Percentiles rank a stretch among this genome's conserved stretches.
Conservation (phyloP, 2,113 vertebrate species). For the Scartelaos histophorus region DNA sequence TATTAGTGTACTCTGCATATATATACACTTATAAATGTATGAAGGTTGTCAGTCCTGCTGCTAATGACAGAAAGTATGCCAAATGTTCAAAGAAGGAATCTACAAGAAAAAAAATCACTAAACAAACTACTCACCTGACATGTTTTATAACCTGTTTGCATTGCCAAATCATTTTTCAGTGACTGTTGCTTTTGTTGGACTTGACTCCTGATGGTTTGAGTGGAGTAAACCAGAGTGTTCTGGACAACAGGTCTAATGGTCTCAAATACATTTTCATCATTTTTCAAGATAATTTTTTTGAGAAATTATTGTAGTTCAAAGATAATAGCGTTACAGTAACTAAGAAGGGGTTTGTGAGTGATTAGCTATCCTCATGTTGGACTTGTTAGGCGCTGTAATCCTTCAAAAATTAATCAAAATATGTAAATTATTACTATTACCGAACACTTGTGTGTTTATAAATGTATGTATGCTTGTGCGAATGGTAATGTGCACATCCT, state of each 20-base stretch:
- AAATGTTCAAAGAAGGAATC: conserved; percentile 52
- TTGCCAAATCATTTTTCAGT: conserved; percentile 68
- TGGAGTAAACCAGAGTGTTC: conserved; percentile 28
- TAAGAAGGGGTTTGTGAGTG: conserved; percentile 29
- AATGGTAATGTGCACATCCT: conserved; percentile 54
- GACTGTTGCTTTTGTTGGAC: conserved; percentile 45
- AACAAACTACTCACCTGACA: conserved; percentile 41
- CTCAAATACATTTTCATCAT: conserved; percentile 40
- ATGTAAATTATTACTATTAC: conserved; percentile 70
- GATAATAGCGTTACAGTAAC: conserved; percentile 20
- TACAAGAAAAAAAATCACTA: conserved; percentile 46
- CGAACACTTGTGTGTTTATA: conserved; percentile 57
- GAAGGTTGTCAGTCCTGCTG: conserved; percentile 63
- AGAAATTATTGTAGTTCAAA: conserved; percentile 23
- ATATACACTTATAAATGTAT: conserved; percentile 57
- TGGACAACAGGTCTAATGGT: conserved; percentile 54
- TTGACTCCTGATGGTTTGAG: conserved; percentile 26
- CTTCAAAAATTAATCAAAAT: conserved; percentile 71
- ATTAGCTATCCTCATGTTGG: conserved; percentile 40
- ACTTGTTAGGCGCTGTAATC: conserved; percentile 64
- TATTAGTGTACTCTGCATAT: conserved; percentile 73
- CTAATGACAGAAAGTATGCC: conserved; percentile 63
- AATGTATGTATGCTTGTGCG: conserved; percentile 43
- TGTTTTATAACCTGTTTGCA: conserved; percentile 31
- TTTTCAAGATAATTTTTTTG: conserved; percentile 16